phyloP scores from a whole-genome alignment of 2,888 invertebrate genomes.

The Beris chalybata region DNA sequence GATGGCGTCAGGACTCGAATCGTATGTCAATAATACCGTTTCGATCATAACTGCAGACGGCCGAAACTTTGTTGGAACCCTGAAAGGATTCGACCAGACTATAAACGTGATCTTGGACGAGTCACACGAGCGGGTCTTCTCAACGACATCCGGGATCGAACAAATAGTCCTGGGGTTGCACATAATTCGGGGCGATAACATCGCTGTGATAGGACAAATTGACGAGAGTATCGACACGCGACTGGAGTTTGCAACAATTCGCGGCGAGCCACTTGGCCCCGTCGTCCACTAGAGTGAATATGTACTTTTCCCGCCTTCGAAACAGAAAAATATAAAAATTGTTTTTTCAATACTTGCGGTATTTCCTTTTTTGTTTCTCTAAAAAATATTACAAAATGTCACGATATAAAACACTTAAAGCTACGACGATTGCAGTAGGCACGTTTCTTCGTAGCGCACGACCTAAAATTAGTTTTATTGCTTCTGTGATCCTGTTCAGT shows the following conservation, averaged over 20 bases:
- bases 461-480: slow-evolving; percentile 15
- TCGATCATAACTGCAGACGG: slow-evolving; percentile 97
- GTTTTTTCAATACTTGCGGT: slow-evolving; percentile 1
- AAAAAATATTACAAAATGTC: slow-evolving; percentile 24
- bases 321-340: not conserved
- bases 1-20: slow-evolving; percentile 85
- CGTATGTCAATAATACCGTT: slow-evolving; percentile 87
- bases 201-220: slow-evolving; percentile 84
- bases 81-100: slow-evolving; percentile 99
- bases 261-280: slow-evolving; percentile 81
- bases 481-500: not conserved
- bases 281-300: slow-evolving; percentile 67
- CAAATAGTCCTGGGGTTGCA: slow-evolving; percentile 96
- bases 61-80: slow-evolving; percentile 91
- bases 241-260: slow-evolving; percentile 75
- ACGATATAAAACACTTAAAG: slow-evolving; percentile 26
- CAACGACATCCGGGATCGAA: slow-evolving; percentile 86
- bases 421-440: slow-evolving; percentile 23
- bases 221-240: slow-evolving; percentile 82
- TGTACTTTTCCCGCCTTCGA: not conserved
- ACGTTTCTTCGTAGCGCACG: slow-evolving; percentile 23
- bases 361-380: not conserved
- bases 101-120: slow-evolving; percentile 97
- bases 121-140: slow-evolving; percentile 98
- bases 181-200: slow-evolving; percentile 97